Conservation (phyloP, 2,113 vertebrate species). For the Xenopus borealis region DNA sequence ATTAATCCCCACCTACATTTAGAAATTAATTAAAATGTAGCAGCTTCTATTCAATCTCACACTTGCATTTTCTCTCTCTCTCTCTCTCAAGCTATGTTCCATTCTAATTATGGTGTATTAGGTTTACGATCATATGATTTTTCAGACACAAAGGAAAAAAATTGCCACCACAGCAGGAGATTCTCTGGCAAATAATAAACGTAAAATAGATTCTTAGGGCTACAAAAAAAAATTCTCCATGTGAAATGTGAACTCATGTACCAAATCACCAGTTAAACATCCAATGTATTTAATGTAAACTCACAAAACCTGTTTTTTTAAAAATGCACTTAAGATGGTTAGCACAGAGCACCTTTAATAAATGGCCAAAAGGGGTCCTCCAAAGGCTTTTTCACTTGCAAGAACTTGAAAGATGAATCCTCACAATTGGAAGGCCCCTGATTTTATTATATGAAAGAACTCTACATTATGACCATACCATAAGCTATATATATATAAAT, state of each 20-base stretch:
- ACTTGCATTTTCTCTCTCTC: not conserved
- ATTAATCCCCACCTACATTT: not conserved
- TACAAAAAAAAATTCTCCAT: constrained; percentile 7
- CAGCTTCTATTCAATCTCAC: not conserved
- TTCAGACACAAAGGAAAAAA: constrained; percentile 9
- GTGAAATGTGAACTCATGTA: constrained; percentile 14
- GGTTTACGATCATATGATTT: constrained; percentile 15
- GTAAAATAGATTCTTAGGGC: constrained; percentile 18
- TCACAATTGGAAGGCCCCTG: too few species aligned
- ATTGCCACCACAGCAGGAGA: constrained; percentile 16
- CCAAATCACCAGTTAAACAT: too few species aligned
- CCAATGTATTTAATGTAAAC: too few species aligned
- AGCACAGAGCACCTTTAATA: too few species aligned
- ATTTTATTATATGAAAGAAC: too few species aligned
- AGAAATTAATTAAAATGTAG: not conserved
- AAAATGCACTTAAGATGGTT: too few species aligned
- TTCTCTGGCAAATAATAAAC: constrained; percentile 20
- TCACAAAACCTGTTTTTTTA: too few species aligned
- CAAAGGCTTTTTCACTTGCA: too few species aligned
- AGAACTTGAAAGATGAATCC: too few species aligned
- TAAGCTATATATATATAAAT: too few species aligned
- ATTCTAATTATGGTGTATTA: constrained; percentile 23
- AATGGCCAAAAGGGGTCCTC: too few species aligned
- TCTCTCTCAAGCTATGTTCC: not conserved
- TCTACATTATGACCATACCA: too few species aligned